These are phyloP conservation scores for Tribolium freemani DNA, from an alignment of 2,888 invertebrate genomes.

Conservation along the genomic window DNA sequence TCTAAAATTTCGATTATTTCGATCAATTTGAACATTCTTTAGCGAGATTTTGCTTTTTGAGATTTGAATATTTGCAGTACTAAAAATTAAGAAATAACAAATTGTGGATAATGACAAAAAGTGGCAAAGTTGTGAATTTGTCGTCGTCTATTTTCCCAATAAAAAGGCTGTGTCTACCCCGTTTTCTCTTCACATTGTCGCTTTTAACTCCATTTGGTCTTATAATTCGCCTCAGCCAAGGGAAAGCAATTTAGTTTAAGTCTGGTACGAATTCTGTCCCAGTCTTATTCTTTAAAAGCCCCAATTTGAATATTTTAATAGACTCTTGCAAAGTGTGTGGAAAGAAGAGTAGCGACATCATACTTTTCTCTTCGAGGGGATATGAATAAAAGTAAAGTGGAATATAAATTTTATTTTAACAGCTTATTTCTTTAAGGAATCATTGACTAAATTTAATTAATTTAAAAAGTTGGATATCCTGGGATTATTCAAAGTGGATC, in stretches of 20 bases:
- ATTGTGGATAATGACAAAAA: too few species aligned
- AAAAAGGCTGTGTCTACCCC: not conserved
- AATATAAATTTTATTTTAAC: conserved; percentile 29
- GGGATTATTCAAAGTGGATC: not conserved
- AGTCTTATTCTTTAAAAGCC: conserved; percentile 37
- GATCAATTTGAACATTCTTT: too few species aligned
- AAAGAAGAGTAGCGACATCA: conserved; percentile 19
- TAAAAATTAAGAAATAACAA: too few species aligned
- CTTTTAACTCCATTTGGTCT: conserved; percentile 14
- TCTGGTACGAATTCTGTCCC: conserved; percentile 41
- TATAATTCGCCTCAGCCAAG: conserved; percentile 7
- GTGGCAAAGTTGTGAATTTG: not conserved
- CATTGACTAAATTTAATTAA: conserved; percentile 28
- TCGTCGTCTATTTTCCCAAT: not conserved
- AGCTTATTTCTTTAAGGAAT: conserved; percentile 18
- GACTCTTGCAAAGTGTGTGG: conserved; percentile 35
- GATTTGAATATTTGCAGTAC: too few species aligned
- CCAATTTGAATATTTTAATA: conserved; percentile 47
- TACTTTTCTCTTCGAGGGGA: conserved; percentile 16
- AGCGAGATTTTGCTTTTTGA: too few species aligned
- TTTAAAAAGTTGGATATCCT: conserved; percentile 19
- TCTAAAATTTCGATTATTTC: too few species aligned
- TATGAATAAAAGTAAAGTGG: conserved; percentile 23
- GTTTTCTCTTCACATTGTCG: not conserved
- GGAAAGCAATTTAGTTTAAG: conserved; percentile 38